These are phyloP conservation scores for Dryomyza anilis DNA, from an alignment of 2,888 invertebrate genomes.

Conservation along the genomic window DNA sequence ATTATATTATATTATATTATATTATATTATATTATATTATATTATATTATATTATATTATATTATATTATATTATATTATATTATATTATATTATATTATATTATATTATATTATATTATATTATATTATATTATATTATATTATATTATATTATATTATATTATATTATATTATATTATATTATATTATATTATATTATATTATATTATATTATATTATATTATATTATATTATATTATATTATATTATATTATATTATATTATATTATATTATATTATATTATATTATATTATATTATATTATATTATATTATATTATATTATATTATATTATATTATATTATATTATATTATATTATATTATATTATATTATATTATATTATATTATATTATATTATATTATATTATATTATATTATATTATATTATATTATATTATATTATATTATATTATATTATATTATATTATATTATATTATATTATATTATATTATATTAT, in stretches of 20 bases:
- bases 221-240: neutral
- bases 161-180: neutral
- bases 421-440: neutral
- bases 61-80: neutral
- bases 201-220: neutral
- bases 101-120: neutral
- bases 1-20: too few relatives aligned
- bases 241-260: neutral
- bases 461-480: neutral
- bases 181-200: neutral
- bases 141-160: neutral
- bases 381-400: neutral
- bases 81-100: neutral
- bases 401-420: neutral
- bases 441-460: too few relatives aligned
- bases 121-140: neutral
- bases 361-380: neutral
- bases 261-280: neutral
- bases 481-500: neutral
- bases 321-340: neutral
- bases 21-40: neutral
- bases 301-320: neutral
- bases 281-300: too few relatives aligned
- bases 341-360: neutral
- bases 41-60: neutral